Evolutionary conservation across 2,888 invertebrate species (phyloP).

Genomic region (Herminia tarsipennalis): DNA sequence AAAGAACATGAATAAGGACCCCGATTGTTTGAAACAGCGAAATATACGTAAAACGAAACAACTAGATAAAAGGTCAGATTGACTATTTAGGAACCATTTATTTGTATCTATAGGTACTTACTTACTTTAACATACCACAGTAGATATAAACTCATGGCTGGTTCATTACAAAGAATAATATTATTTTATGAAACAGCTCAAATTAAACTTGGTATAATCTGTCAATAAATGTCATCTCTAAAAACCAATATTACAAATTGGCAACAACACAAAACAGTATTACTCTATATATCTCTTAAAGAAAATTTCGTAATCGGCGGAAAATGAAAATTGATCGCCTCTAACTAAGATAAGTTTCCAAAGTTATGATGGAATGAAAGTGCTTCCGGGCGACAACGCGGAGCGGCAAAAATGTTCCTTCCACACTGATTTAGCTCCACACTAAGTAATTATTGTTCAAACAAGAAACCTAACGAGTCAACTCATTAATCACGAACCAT

Average conservation of each 20-base stretch:
- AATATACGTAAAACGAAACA: too few species aligned
- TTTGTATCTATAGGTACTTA: too few species aligned
- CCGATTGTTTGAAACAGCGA: too few species aligned
- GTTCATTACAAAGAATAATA: too few species aligned
- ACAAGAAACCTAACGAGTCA: constrained; percentile 68
- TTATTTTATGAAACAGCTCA: too few species aligned
- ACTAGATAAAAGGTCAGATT: too few species aligned
- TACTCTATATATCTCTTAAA: constrained; percentile 59
- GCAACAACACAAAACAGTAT: constrained; percentile 44
- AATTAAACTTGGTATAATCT: too few species aligned
- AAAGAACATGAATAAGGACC: too few species aligned
- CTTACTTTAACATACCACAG: too few species aligned
- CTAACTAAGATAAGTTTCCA: constrained; percentile 81
- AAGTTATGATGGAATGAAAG: constrained; percentile 78
- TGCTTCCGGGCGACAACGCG: constrained; percentile 57
- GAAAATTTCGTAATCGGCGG: constrained; percentile 70
- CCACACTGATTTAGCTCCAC: constrained; percentile 58
- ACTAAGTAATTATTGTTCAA: constrained; percentile 72
- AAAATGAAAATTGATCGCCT: constrained; percentile 82
- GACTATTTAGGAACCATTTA: too few species aligned
- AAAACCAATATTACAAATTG: constrained; percentile 23
- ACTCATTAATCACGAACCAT: constrained; percentile 66
- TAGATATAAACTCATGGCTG: too few species aligned
- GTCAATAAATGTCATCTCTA: not conserved
- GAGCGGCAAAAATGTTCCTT: constrained; percentile 64